These are phyloP conservation scores for Toxotes lorentzi DNA, from an alignment of 2,797 vertebrate species.

Conservation along the genomic window DNA sequence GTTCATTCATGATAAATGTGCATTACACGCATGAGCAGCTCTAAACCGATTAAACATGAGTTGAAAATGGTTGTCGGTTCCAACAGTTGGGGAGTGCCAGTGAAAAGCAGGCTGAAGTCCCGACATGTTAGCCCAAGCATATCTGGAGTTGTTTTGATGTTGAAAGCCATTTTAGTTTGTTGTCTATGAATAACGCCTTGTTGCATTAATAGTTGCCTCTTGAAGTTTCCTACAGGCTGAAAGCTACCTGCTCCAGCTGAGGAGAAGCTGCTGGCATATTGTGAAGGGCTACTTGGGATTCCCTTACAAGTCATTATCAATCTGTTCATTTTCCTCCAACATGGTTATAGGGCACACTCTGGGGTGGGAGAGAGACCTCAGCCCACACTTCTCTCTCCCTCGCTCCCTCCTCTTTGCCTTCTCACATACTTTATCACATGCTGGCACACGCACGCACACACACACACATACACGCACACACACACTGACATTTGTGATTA, in stretches of 20 bases:
- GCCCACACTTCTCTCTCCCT: slow-evolving; percentile 1
- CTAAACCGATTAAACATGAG: slow-evolving; percentile 65
- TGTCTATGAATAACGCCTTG: background rate
- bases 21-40: slow-evolving; percentile 64
- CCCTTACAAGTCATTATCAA: slow-evolving; percentile 64
- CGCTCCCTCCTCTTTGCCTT: slow-evolving; percentile 8
- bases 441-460: slow-evolving; percentile 2
- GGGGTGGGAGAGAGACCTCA: slow-evolving; percentile 25
- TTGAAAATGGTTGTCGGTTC: slow-evolving; percentile 54
- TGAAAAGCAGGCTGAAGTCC: slow-evolving; percentile 46
- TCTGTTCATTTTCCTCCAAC: slow-evolving; percentile 51
- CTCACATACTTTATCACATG: slow-evolving; percentile 25
- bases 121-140: slow-evolving; percentile 54
- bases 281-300: slow-evolving; percentile 44
- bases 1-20: slow-evolving; percentile 78
- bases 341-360: slow-evolving; percentile 29
- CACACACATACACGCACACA: slow-evolving; percentile 2
- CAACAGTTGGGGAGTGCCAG: slow-evolving; percentile 47
- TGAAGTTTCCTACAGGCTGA: slow-evolving; percentile 27
- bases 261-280: slow-evolving; percentile 34
- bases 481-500: slow-evolving; percentile 74
- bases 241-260: slow-evolving; percentile 44
- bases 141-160: slow-evolving; percentile 60
- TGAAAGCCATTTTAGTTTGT: slow-evolving; percentile 32
- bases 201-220: slow-evolving; percentile 36